phyloP scores from a whole-genome alignment of 2,113 vertebrate genomes.

The Paedocypris sp. region DNA sequence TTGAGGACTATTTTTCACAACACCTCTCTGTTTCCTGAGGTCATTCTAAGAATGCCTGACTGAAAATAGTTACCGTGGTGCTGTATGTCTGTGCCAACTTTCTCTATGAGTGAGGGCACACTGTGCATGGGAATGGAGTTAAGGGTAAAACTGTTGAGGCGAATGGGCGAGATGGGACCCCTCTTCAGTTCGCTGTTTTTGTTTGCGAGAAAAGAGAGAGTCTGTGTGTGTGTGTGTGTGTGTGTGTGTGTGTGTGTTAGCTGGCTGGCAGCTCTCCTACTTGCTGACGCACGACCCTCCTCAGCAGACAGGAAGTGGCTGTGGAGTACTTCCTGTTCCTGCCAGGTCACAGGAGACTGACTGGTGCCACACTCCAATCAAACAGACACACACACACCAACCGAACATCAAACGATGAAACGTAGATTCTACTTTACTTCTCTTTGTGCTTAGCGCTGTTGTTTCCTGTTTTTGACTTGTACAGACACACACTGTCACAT shows the following conservation, averaged over 20 bases:
- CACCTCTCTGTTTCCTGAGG: conserved; percentile 35
- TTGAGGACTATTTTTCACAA: conserved; percentile 30
- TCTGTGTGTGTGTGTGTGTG: conserved; percentile 41
- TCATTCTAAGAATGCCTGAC: conserved; percentile 30
- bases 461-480: conserved; percentile 24
- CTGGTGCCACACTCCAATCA: conserved; percentile 56
- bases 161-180: conserved; percentile 9
- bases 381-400: conserved; percentile 5
- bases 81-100: conserved; percentile 17
- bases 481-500: conserved; percentile 1
- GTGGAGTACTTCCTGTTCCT: conserved; percentile 63
- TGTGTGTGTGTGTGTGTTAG: conserved; percentile 39
- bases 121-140: background rate
- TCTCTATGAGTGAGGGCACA: background rate
- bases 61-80: conserved; percentile 28
- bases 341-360: conserved; percentile 59
- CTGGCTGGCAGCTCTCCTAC: conserved; percentile 43
- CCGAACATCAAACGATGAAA: conserved; percentile 10
- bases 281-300: conserved; percentile 47
- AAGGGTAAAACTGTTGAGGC: background rate
- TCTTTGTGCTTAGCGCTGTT: background rate
- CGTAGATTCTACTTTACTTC: background rate
- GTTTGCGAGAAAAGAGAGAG: background rate
- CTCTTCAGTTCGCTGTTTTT: background rate
- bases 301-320: conserved; percentile 56